phyloP scores from a whole-genome alignment of 2,888 invertebrate species.

The Choristoneura rosaceana region DNA sequence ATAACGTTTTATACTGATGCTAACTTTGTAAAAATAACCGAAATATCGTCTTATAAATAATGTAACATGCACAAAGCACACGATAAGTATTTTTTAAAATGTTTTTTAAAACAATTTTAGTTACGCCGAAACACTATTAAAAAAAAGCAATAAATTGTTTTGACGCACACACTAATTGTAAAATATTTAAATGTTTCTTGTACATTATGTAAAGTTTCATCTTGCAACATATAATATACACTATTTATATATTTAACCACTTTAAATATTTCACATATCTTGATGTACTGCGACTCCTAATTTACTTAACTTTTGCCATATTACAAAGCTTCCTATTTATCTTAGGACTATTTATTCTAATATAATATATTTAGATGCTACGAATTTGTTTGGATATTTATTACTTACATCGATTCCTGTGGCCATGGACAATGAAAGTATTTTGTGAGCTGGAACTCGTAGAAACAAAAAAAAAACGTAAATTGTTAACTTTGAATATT shows the following conservation, averaged over 20 bases:
- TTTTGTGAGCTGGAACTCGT: slow-evolving; percentile 27
- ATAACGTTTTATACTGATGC: slow-evolving; percentile 44
- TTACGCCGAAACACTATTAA: slow-evolving; percentile 11
- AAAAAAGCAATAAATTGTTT: slow-evolving; percentile 4
- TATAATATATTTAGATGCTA: slow-evolving; percentile 37
- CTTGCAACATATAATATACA: slow-evolving; percentile 47
- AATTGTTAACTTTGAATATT: not conserved
- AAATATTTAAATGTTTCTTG: slow-evolving; percentile 56
- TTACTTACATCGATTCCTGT: slow-evolving; percentile 32
- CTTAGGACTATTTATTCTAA: slow-evolving; percentile 39
- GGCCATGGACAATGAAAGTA: slow-evolving; percentile 12
- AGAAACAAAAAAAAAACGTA: not conserved
- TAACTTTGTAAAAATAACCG: slow-evolving; percentile 50
- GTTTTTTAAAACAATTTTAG: slow-evolving; percentile 27
- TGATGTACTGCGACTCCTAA: slow-evolving; percentile 23
- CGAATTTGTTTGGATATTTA: slow-evolving; percentile 26
- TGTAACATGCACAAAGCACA: slow-evolving; percentile 48
- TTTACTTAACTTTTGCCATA: slow-evolving; percentile 42
- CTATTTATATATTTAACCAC: slow-evolving; percentile 34
- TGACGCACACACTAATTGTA: slow-evolving; percentile 53
- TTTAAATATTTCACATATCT: slow-evolving; percentile 37
- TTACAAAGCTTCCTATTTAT: slow-evolving; percentile 45
- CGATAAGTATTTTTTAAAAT: slow-evolving; percentile 33
- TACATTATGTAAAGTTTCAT: slow-evolving; percentile 71
- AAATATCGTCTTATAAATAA: slow-evolving; percentile 51